Conservation (phyloP, 2,888 invertebrate genomes). For the Toxonevra muliebris region DNA sequence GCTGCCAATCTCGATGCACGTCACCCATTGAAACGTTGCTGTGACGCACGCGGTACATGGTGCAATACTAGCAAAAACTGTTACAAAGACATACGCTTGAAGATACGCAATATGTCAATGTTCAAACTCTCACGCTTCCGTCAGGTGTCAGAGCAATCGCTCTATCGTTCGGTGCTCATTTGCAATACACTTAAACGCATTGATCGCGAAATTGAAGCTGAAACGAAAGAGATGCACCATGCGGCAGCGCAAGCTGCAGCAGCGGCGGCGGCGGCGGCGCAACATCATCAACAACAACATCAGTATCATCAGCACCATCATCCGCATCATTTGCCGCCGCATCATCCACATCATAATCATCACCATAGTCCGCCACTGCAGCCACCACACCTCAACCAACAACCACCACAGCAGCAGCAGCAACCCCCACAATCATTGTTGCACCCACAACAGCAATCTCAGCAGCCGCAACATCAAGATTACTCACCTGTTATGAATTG, state of each 20-base stretch:
- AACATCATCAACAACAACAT: conserved; percentile 50
- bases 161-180: conserved; percentile 90
- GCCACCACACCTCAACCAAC: conserved; percentile 46
- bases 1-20: conserved; percentile 53
- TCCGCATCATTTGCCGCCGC: conserved; percentile 40
- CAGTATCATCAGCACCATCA: conserved; percentile 47
- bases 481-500: conserved; percentile 60
- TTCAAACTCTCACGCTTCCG: conserved; percentile 88
- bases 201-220: conserved; percentile 87
- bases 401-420: conserved; percentile 45
- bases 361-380: conserved; percentile 36
- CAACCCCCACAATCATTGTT: conserved; percentile 42
- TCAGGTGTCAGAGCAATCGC: conserved; percentile 88
- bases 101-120: conserved; percentile 91
- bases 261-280: conserved; percentile 53
- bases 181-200: conserved; percentile 90
- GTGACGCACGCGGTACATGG: conserved; percentile 79
- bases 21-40: conserved; percentile 67
- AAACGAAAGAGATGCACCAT: conserved; percentile 66
- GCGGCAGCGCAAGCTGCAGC: conserved; percentile 54
- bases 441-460: conserved; percentile 43
- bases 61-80: conserved; percentile 80
- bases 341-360: conserved; percentile 34
- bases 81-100: conserved; percentile 85
- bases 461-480: conserved; percentile 50